Conservation (phyloP, 2,797 vertebrate genomes). For the Cossypha polioptera region DNA sequence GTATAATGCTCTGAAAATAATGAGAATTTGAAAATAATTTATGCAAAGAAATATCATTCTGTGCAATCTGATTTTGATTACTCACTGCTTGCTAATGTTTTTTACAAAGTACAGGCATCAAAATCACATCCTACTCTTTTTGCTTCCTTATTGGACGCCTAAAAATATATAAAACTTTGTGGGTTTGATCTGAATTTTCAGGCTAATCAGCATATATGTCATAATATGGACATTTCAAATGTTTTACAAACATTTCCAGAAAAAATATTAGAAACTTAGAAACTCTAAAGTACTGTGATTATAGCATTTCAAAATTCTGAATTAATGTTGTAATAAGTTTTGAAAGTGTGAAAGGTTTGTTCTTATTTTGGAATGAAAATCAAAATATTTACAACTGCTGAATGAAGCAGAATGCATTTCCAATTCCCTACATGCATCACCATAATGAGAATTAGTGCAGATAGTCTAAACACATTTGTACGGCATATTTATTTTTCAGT, state of each 20-base stretch:
- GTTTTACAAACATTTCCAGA: not conserved
- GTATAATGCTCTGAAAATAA: not conserved
- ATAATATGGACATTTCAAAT: not conserved
- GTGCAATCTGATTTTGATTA: not conserved
- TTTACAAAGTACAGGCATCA: not conserved
- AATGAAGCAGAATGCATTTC: not conserved
- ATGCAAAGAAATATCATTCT: not conserved
- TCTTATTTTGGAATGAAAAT: not conserved
- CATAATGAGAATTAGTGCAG: not conserved
- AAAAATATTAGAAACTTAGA: not conserved
- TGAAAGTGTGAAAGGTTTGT: not conserved
- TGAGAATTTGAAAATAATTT: not conserved
- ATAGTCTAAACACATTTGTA: not conserved
- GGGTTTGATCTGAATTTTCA: not conserved
- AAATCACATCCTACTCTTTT: not conserved
- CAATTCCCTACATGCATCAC: fast-evolving
- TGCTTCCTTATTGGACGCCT: not conserved
- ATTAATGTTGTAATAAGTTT: not conserved
- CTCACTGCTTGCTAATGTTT: not conserved
- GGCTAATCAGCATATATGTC: not conserved
- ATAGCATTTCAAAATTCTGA: not conserved
- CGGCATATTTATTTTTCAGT: not conserved
- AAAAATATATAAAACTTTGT: not conserved
- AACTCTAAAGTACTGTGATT: not conserved
- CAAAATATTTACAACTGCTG: not conserved